Conservation (phyloP, 2,113 vertebrate species). For the Galemys pyrenaicus region DNA sequence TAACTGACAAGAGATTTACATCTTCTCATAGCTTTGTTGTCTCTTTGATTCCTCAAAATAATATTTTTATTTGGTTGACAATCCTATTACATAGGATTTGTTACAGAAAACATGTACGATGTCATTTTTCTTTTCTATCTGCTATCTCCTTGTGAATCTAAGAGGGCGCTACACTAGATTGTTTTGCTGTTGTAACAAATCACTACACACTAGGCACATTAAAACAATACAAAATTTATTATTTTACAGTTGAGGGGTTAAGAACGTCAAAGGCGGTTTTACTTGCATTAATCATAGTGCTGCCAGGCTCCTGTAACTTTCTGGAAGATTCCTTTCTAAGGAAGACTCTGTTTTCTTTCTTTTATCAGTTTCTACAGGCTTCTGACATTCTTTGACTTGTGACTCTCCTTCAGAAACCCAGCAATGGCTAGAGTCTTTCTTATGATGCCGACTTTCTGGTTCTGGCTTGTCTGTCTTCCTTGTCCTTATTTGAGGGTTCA, state of each 20-base stretch:
- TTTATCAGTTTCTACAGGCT: not conserved
- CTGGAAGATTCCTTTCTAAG: not conserved
- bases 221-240: not conserved
- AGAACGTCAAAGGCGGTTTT: not conserved
- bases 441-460: not conserved
- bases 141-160: not conserved
- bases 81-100: not conserved
- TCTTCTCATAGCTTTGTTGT: not conserved
- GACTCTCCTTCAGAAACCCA: not conserved
- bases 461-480: not conserved
- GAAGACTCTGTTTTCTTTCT: not conserved
- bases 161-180: not conserved
- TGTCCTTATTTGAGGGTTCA: not conserved
- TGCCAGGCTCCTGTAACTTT: not conserved
- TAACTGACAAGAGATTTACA: not conserved
- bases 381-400: not conserved
- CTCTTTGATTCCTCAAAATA: slow-evolving; percentile 34
- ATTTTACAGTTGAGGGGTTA: not conserved
- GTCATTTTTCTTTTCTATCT: not conserved
- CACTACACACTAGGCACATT: not conserved
- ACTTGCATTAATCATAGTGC: not conserved
- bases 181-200: not conserved
- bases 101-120: not conserved
- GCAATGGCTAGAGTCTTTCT: not conserved
- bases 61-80: not conserved